phyloP scores from a whole-genome alignment of 2,888 invertebrate genomes.

The Lasioglossum vierecki region DNA sequence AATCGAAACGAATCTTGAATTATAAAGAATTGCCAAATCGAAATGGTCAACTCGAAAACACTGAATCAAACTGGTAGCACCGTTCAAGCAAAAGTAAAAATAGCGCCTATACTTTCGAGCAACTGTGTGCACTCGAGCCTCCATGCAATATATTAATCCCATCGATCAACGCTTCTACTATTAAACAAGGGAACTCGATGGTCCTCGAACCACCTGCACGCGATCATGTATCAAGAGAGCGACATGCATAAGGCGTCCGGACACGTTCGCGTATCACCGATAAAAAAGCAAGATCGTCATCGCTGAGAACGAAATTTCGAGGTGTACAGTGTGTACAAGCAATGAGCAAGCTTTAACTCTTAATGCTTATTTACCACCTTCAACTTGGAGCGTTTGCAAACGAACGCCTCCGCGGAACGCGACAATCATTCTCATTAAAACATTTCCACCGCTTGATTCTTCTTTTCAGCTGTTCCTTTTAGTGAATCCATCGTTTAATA shows the following conservation, averaged over 20 bases:
- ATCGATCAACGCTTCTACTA: neutral
- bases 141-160: neutral
- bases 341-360: conserved; percentile 21
- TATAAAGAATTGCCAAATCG: too few relatives aligned
- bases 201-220: conserved; percentile 10
- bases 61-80: neutral
- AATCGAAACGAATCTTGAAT: neutral
- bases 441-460: neutral
- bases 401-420: neutral
- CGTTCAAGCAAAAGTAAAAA: neutral
- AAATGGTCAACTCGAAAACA: neutral
- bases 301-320: neutral
- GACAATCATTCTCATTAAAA: neutral
- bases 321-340: neutral
- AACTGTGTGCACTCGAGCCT: neutral
- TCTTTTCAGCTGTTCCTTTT: neutral
- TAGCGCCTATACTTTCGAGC: neutral
- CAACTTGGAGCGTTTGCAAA: neutral
- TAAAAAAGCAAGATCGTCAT: conserved; percentile 9
- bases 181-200: conserved; percentile 7
- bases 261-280: conserved; percentile 19
- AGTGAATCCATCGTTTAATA: neutral
- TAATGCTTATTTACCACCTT: neutral
- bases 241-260: conserved; percentile 2
- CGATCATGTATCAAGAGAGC: conserved; percentile 28